These are phyloP conservation scores for Venturia canescens DNA, from an alignment of 1,140 invertebrate genomes.

Conservation along the genomic window DNA sequence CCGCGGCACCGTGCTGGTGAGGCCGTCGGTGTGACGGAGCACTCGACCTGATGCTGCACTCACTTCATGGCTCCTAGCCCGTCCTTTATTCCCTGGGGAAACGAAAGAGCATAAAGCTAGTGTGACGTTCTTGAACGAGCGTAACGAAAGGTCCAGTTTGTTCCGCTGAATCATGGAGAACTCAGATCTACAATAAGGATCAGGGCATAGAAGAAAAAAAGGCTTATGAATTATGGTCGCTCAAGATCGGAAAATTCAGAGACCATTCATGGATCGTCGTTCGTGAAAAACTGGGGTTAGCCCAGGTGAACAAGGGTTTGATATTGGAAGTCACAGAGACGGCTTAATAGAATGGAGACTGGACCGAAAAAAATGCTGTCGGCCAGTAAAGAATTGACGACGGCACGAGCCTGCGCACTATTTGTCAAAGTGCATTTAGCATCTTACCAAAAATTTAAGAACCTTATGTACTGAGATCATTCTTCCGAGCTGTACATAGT, in stretches of 20 bases:
- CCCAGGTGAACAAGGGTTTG: constrained; percentile 2
- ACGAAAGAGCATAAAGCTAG: neutral
- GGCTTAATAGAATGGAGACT: neutral
- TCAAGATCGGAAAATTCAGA: constrained; percentile 30
- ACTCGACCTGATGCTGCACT: constrained; percentile 37
- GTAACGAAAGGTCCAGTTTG: constrained; percentile 33
- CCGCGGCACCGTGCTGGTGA: constrained; percentile 40
- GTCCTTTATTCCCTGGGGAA: constrained; percentile 7
- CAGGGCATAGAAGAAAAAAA: constrained; percentile 6
- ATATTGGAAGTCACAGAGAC: neutral
- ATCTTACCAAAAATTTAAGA: neutral
- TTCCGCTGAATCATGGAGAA: constrained; percentile 39
- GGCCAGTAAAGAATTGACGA: neutral
- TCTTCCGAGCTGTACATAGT: neutral
- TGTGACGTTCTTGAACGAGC: constrained; percentile 33
- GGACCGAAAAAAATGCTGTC: neutral
- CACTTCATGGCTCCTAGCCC: constrained; percentile 39
- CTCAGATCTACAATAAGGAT: constrained; percentile 16
- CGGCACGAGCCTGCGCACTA: neutral
- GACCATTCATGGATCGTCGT: constrained; percentile 17
- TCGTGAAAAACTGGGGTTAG: constrained; percentile 28
- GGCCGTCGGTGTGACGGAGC: constrained; percentile 1
- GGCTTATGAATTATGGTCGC: constrained; percentile 22
- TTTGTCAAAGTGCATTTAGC: neutral
- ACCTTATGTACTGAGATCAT: neutral